Evolutionary conservation across 2,888 invertebrate species (phyloP), one percentile per base, ranked within the genome.

Genomic region (Drosophila tripunctata): DNA sequence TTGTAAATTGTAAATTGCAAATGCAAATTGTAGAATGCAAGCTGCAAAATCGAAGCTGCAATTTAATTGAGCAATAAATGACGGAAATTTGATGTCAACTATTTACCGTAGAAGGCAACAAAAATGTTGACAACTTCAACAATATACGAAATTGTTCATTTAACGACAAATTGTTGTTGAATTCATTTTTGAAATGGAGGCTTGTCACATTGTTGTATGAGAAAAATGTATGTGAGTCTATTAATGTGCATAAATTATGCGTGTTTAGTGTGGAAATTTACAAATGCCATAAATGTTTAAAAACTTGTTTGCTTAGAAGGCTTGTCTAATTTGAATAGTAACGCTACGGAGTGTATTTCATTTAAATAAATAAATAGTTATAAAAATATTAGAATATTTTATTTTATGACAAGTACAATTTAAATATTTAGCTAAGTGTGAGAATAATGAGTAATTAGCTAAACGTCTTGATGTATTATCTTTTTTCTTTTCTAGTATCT

Each of bases 1-100:
- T 81, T 84, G 78, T 54, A 31, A 67, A 67, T 67, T 67, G 81
- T 57, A 70, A 82, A 82, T 78, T 66, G 50, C 40, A 65, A 68
- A 71, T 72, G 76, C 61, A 78, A 78, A 78, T 61, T 60, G 73
- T 68, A 76, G 10, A 27, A 22, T 69, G 78, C 57, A 74, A 78
- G 72, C 64, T 57, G 75, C 72, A 78, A 50, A 48, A 50, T 72
- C 71, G 68, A 75, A 62, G 36, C 48, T 50, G 36, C 67, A 69
- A 56, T 76, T 75, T 78, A 85, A 85, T 85, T 83, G 71, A 83
- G 68, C 67, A 80, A 81, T 83, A 83, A 83, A 83, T 86, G 83
- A 78, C 84, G 84, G 84, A 84, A 83, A 73, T 67, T 68, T 57
- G 15, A 51, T 48, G 61, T 61, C 35, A 12, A 52, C 47, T 40